Evolutionary conservation across 2,113 vertebrate species (phyloP), one percentile per base, ranked within the genome.

Genomic region (Xiphophorus hellerii): DNA sequence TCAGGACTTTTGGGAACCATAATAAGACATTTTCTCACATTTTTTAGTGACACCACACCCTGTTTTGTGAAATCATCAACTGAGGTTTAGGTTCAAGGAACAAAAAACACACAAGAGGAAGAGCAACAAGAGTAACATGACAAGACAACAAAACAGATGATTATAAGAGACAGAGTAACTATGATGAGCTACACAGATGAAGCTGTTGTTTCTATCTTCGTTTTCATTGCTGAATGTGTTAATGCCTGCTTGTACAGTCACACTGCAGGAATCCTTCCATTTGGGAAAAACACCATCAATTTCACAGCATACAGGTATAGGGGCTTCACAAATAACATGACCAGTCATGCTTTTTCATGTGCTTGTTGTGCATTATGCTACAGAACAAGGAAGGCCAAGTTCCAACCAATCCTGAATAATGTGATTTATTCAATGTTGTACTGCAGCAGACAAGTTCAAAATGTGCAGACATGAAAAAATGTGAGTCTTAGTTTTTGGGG

Each of bases 1-100:
- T 62, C 64, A 20, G 71, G 39, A 73, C 27, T 5, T 73, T 61
- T 75, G 71, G 69, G 75, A 88, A 71, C 54, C 82, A n/a, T 54
- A 71, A 77, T 28, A 25, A 69, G 44, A 67, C 44, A 11, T 35
- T 60, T 75, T 78, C 66, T 22, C 42, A 30, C 44, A 62, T 64
- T 33, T 12, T 27, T 17, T 62, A 62, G 8, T 28, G 17, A 31
- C 54, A 30, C 14, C 64, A 71, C 62, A 51, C 42, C 2, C 67
- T 72, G 42, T 70, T 73, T 78, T 76, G 69, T 82, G 61, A 42
- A 75, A 77, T 71, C 66, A 71, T 61, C 35, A 61, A 66, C 10
- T 10, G 44, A 54, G 58, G 73, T 65, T 70, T 62, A 28, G 66
- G 35, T 63, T 81, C 17, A 51, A 72, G 65, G 64, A 30, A 69